Evolutionary conservation across 23 tunicate species (phyloP), one percentile per base, ranked within the genome.

Genomic region (Corella eumyota): DNA sequence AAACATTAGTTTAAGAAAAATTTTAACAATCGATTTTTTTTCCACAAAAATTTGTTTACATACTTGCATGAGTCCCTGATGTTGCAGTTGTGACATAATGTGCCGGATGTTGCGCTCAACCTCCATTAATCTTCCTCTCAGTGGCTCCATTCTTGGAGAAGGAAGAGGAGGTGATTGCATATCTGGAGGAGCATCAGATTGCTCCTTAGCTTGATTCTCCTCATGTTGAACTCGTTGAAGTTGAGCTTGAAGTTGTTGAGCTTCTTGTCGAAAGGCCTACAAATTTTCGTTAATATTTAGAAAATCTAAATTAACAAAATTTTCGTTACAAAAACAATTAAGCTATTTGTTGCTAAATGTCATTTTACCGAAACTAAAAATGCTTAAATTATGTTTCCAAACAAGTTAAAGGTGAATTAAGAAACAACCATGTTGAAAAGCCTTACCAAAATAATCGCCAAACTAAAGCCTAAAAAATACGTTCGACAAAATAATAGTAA

Each of bases 181-280:
- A 21, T 76, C 83, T 2, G 65, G 32, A 36, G 71, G 71, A 2
- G 65, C 45, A 32, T 26, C 28, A 30, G 38, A 20, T 40, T 40
- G 64, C 50, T 28, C 56, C 1, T 56, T 62, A 3, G 61, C 50
- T 54, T 64, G 66, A 34, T 38, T 28, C 49, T 75, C 72, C 52
- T 73, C 82, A 31, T 67, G 71, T 32, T 83, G 76, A 2, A 32
- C 65, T 26, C 66, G 56, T 56, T 63, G 77, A 29, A 70, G 58
- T 45, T 79, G 88, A 68, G 58, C 37, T 36, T 77, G 69, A 6
- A 79, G 72, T 29, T 79, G 77, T n/a, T 70, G 71, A 0, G 88
- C 62, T 44, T 74, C 76, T 22, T 65, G 71, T 6, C 67, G 60
- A 28, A 71, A 61, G 29, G 50, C 67, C 67, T 71, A 9, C 19